Base-by-base conservation (phyloP, 2,113 vertebrate species). In the Lota lota region DNA sequence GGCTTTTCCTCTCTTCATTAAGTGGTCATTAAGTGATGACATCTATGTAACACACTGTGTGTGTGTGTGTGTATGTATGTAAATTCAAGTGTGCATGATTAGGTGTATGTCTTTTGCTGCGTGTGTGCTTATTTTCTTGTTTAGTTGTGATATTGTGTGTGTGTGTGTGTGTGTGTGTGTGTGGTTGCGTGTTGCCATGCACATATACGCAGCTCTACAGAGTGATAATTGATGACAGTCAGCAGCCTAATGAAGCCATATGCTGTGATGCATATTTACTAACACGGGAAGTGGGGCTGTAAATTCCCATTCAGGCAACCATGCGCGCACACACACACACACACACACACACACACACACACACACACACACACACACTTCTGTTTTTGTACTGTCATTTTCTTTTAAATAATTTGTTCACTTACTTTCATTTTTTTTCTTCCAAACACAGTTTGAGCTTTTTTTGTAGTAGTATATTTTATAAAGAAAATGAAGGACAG, bases 211-310 rank as follows among this genome's bases (percentile, higher is more conserved):
- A 47, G 40, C 40, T 47, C 8, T 47, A 47, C 59, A 58, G 72
- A 72, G 81, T 84, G 87, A 89, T 87, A 85, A 90, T 88, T 90
- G 87, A 91, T 87, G 85, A 87, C 79, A 82, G 68, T 63, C 62
- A 59, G 69, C 66, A 67, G 76, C 84, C 87, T 92, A 91, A 92
- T 91, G 87, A 91, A 90, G 91, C 87, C 84, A 81, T 90, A 88
- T 89, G 86, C 85, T 83, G 78, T 90, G 84, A 90, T 88, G 85
- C 87, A 91, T 89, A 89, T 89, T 88, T 83, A 88, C 85, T 87
- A 88, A 87, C 68, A 19, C 64, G 72, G 77, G 85, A 83, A 89
- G 86, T 63, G 24, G 85, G 82, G 60, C 70, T 76, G 83, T 83
- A 87, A 87, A 84, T 87, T 86, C 87, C 83, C 83, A 80, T 67